phyloP scores from a whole-genome alignment of 2,888 invertebrate species.

The Eupeodes latifasciatus region DNA sequence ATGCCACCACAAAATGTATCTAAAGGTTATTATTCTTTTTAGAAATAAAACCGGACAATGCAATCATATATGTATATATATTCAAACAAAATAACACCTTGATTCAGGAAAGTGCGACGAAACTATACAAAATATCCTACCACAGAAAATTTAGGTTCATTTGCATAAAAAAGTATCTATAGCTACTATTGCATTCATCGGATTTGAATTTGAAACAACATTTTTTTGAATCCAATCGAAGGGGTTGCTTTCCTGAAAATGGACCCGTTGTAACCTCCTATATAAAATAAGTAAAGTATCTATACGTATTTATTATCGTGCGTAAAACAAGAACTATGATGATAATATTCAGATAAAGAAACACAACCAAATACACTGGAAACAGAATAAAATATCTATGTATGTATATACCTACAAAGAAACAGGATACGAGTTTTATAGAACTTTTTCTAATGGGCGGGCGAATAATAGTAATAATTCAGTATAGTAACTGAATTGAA shows the following conservation, averaged over 20 bases:
- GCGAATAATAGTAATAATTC: conserved; percentile 70
- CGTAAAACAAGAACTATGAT: conserved; percentile 28
- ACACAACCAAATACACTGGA: conserved; percentile 44
- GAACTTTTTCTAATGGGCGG: conserved; percentile 68
- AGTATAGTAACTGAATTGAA: conserved; percentile 74
- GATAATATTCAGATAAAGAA: conserved; percentile 18
- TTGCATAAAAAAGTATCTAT: conserved; percentile 76
- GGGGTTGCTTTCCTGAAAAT: conserved; percentile 37
- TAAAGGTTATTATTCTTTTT: too few species aligned
- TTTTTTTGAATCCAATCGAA: conserved; percentile 44
- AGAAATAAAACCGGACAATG: not conserved
- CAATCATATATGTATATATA: conserved; percentile 31
- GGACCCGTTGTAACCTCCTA: conserved; percentile 1
- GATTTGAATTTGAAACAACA: conserved; percentile 66
- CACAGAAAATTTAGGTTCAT: conserved; percentile 59
- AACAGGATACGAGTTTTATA: conserved; percentile 14
- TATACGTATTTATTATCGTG: not conserved
- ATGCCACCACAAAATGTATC: too few species aligned
- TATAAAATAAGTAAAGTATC: too few species aligned
- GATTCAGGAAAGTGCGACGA: conserved; percentile 36
- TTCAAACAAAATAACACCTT: conserved; percentile 25
- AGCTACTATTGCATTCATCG: conserved; percentile 72
- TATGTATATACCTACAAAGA: conserved; percentile 26
- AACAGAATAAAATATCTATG: not conserved
- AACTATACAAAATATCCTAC: conserved; percentile 38